Evolutionary conservation across 2,113 vertebrate genomes (phyloP), one percentile per base, ranked within the genome.

Genomic region (Martes martes): DNA sequence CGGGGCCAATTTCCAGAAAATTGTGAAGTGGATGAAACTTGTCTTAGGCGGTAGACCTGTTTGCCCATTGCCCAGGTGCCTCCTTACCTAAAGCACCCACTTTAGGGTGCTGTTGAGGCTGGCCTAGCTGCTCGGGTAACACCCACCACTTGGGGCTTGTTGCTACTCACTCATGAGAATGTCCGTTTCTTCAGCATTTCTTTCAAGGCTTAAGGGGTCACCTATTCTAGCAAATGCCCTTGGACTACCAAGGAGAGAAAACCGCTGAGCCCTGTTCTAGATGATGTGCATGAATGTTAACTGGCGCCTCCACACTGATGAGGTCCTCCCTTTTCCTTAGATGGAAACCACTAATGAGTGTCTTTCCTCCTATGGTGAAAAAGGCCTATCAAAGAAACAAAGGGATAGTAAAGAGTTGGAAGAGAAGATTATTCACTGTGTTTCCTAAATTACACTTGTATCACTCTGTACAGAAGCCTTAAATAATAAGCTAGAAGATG

Each of bases 1-100:
- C 31, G 85, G 31, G 4, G 81, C 88, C 91, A 96, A 14, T 85
- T 96, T 96, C 84, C 81, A 16, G 42, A 71, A 97, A 90, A 94
- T 79, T 67, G 45, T 96, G 45, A 94, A 95, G 95, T 96, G n/a
- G 42, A 73, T 85, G 57, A 93, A 93, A 94, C 47, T 42, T 90
- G 39, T 83, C 59, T 88, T 73, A n/a, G 11, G 42, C 0, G 0
- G 55, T 59, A 92, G 67, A n/a, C 47, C 79, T 91, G 33, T 59
- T 84, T 65, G 65, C 33, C 24, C 13, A 7, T 59, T 52, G n/a
- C 15, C 15, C 16, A 69, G 26, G 19, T 33, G 47, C 6, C 19
- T 89, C 21, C 80, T 91, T 71, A 24, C 18, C 63, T 69, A 36
- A 94, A 87, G 59, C 57, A 94, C 14, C 33, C 47, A 94, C 31